Percentiles rank a stretch among this genome's conserved stretches.
Evolutionary conservation across 2,888 invertebrate genomes (phyloP).

Genomic region (Drosophila monieri): DNA sequence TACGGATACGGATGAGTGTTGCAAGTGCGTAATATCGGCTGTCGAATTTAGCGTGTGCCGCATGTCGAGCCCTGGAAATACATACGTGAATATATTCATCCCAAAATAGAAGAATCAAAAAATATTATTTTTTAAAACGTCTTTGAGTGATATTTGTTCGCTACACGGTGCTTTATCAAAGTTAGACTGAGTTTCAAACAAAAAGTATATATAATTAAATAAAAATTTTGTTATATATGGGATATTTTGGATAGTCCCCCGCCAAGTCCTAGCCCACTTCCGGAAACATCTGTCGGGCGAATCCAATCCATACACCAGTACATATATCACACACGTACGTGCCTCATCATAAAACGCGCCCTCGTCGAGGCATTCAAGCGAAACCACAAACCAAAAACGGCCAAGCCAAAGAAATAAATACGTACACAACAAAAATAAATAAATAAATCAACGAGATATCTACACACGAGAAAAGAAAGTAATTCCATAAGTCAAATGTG

Average conservation of each 20-base stretch:
- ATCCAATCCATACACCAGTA: conserved; percentile 10
- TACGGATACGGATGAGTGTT: conserved; percentile 66
- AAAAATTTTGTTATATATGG: conserved; percentile 1
- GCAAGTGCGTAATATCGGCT: conserved; percentile 55
- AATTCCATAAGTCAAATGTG: conserved; percentile 27
- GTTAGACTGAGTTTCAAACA: conserved; percentile 37
- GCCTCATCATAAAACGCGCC: conserved; percentile 75
- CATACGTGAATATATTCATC: neutral
- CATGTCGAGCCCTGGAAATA: neutral
- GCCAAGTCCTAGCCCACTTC: conserved; percentile 11
- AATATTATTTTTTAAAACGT: conserved; percentile 34
- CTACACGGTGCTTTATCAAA: conserved; percentile 30
- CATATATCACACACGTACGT: conserved; percentile 62
- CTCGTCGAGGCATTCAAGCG: conserved; percentile 70
- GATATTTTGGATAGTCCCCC: conserved; percentile 9
- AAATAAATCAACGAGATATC: conserved; percentile 21
- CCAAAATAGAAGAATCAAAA: conserved; percentile 1
- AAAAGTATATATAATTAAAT: conserved; percentile 9
- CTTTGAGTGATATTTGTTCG: conserved; percentile 29
- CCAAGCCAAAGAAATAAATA: conserved; percentile 46
- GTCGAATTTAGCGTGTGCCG: conserved; percentile 47
- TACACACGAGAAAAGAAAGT: conserved; percentile 46
- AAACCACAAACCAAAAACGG: conserved; percentile 64
- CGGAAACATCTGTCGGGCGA: conserved; percentile 26
- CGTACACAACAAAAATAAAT: conserved; percentile 13